phyloP scores from a whole-genome alignment of 2,797 vertebrate genomes.

The Arctocebus calabarensis region DNA sequence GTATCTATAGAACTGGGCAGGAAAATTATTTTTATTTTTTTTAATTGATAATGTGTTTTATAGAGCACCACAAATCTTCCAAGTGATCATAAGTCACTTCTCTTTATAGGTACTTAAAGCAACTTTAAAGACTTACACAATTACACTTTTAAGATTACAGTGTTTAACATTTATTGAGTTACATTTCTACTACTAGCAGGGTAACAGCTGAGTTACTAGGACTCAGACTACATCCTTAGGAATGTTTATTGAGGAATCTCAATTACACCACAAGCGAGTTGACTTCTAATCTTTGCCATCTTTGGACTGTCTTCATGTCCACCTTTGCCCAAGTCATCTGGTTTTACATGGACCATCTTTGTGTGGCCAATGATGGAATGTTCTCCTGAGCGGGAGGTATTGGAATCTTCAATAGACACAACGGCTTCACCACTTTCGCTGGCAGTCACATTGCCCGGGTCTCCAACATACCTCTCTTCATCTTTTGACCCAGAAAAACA shows the following conservation, averaged over 20 bases:
- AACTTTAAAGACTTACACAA: too few relatives aligned
- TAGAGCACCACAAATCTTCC: too few relatives aligned
- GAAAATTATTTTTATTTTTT: not conserved
- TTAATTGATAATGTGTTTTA: too few relatives aligned
- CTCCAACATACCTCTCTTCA: conserved; percentile 86
- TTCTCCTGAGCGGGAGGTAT: too few relatives aligned
- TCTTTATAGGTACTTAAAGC: too few relatives aligned
- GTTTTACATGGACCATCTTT: too few relatives aligned
- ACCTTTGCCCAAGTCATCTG: too few relatives aligned
- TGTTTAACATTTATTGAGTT: conserved; percentile 55
- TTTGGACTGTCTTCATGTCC: conserved; percentile 92
- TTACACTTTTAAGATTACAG: not conserved
- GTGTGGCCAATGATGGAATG: too few relatives aligned
- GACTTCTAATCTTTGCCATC: conserved; percentile 94
- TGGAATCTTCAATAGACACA: too few relatives aligned
- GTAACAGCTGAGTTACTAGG: conserved; percentile 10
- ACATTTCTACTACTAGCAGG: conserved; percentile 45
- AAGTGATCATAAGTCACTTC: too few relatives aligned
- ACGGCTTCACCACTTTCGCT: conserved; percentile 61
- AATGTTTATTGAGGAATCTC: conserved; percentile 89
- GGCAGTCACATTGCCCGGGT: conserved; percentile 88
- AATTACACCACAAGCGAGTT: conserved; percentile 95
- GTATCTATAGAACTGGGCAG: not conserved
- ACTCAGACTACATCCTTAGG: not conserved
- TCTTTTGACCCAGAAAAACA: not conserved